phyloP scores from a whole-genome alignment of 2,888 invertebrate genomes.

The Caenorhabditis virilis region DNA sequence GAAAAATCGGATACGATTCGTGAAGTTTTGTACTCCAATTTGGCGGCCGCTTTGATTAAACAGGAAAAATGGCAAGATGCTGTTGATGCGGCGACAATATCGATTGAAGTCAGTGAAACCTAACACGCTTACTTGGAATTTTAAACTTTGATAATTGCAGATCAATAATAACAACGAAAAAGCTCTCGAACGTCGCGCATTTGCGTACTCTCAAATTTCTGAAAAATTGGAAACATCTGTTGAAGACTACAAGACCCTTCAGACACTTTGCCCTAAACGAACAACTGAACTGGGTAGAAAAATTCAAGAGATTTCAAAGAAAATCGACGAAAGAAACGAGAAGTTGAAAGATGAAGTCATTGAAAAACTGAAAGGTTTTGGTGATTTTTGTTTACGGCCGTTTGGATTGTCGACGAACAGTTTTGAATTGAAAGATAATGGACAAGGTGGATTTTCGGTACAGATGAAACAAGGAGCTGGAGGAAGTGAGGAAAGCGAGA shows the following conservation, averaged over 20 bases:
- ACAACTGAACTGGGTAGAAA: slow-evolving; percentile 20
- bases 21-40: slow-evolving; percentile 41
- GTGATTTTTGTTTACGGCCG: slow-evolving; percentile 52
- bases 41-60: slow-evolving; percentile 53
- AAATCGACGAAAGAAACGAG: slow-evolving; percentile 47
- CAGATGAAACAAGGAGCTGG: slow-evolving; percentile 49
- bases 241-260: slow-evolving; percentile 52
- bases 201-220: slow-evolving; percentile 38
- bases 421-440: slow-evolving; percentile 59
- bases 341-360: slow-evolving; percentile 58
- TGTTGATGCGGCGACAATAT: slow-evolving; percentile 33
- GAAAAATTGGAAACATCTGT: slow-evolving; percentile 41
- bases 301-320: slow-evolving; percentile 28
- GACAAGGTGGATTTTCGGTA: slow-evolving; percentile 60
- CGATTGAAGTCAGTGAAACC: slow-evolving; percentile 31
- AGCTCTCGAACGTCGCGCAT: slow-evolving; percentile 46
- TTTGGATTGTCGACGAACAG: slow-evolving; percentile 64
- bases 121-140: background rate
- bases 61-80: slow-evolving; percentile 46
- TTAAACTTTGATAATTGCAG: slow-evolving; percentile 13
- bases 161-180: slow-evolving; percentile 35
- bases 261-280: slow-evolving; percentile 4
- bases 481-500: background rate
- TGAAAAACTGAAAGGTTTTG: slow-evolving; percentile 57
- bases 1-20: slow-evolving; percentile 5